A percentile compares a stretch with the other conserved stretches of the same genome.
phyloP scores from a whole-genome alignment of 2,888 invertebrate genomes.

The Elmis aenea region DNA sequence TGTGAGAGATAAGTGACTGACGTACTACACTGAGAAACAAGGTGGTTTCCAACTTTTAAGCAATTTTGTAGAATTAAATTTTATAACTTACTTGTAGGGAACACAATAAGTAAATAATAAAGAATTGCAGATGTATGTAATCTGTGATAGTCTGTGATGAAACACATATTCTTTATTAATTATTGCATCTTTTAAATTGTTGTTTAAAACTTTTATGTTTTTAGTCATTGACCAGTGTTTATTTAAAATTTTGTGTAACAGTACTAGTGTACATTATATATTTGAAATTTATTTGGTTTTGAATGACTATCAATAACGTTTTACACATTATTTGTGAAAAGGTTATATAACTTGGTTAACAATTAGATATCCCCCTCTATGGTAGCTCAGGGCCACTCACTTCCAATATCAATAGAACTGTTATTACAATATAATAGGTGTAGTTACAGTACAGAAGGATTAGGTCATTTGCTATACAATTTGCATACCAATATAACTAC shows the following conservation, averaged over 20 bases:
- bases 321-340: too few species aligned
- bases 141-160: constrained; percentile 48
- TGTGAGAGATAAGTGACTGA: constrained; percentile 27
- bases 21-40: constrained; percentile 27
- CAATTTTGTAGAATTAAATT: constrained; percentile 19
- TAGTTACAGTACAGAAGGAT: constrained; percentile 21
- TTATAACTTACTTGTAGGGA: constrained; percentile 19
- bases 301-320: too few species aligned
- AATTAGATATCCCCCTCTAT: constrained; percentile 29
- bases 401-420: constrained; percentile 45
- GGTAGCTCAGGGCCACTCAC: constrained; percentile 50
- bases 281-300: too few species aligned
- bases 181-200: too few species aligned
- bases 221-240: too few species aligned
- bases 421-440: constrained; percentile 31
- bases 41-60: constrained; percentile 27
- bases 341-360: too few species aligned
- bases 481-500: too few species aligned
- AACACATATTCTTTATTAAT: constrained; percentile 26
- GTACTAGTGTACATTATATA: too few species aligned
- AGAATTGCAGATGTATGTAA: constrained; percentile 46
- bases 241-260: too few species aligned
- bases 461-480: constrained; percentile 23
- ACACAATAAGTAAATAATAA: constrained; percentile 27
- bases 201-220: too few species aligned